phyloP scores from a whole-genome alignment of 1,140 invertebrate genomes.

The Spodoptera frugiperda region DNA sequence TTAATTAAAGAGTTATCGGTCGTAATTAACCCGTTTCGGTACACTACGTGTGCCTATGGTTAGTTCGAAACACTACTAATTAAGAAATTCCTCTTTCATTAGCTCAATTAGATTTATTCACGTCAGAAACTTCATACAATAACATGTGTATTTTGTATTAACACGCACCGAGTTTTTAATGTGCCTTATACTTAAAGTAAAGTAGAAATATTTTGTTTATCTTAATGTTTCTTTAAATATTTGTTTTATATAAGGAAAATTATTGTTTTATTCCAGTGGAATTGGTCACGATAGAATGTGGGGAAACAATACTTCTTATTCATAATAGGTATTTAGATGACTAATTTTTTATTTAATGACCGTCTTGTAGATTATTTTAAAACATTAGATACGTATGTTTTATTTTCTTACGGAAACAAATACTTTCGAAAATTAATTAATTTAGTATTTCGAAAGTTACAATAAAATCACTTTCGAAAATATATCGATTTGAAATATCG shows the following conservation, averaged over 20 bases:
- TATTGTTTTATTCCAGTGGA: not conserved
- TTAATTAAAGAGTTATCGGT: conserved; percentile 85
- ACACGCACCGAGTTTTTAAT: conserved; percentile 44
- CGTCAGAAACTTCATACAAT: conserved; percentile 62
- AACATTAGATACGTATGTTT: too few relatives aligned
- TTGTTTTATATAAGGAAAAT: not conserved
- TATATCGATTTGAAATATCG: too few relatives aligned
- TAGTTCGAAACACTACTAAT: conserved; percentile 81
- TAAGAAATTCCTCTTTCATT: conserved; percentile 84
- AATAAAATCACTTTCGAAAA: too few relatives aligned
- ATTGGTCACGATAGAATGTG: conserved; percentile 11
- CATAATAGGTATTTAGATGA: conserved; percentile 5
- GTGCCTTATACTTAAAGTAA: conserved; percentile 6
- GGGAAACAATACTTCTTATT: conserved; percentile 18
- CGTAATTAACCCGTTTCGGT: conserved; percentile 83
- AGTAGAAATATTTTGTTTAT: conserved; percentile 37
- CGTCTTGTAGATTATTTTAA: too few relatives aligned
- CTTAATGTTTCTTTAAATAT: conserved; percentile 36
- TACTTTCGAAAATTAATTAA: too few relatives aligned
- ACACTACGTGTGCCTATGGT: conserved; percentile 79
- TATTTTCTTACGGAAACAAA: too few relatives aligned
- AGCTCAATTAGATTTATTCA: conserved; percentile 82
- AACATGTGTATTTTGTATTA: conserved; percentile 49
- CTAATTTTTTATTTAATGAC: too few relatives aligned
- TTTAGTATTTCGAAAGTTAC: too few relatives aligned